These are phyloP conservation scores for Podilymbus podiceps DNA, from an alignment of 2,113 vertebrate genomes.

Conservation along the genomic window DNA sequence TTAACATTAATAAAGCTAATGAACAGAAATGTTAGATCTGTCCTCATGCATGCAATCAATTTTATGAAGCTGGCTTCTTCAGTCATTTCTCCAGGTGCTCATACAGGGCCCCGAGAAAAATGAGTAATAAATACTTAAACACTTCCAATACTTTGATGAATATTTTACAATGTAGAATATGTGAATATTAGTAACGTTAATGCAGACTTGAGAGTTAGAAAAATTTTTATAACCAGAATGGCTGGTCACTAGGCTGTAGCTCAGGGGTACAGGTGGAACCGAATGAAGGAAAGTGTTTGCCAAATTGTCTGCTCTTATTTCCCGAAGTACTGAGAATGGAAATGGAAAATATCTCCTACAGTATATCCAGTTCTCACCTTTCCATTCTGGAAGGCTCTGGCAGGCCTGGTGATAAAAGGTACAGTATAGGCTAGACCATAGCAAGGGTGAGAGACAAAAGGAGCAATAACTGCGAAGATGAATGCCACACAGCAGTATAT, in stretches of 20 bases:
- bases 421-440: not conserved
- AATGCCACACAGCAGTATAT: not conserved
- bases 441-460: not conserved
- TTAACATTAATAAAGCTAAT: constrained; percentile 14
- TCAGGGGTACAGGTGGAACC: not conserved
- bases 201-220: constrained; percentile 57
- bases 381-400: not conserved
- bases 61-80: constrained; percentile 32
- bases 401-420: not conserved
- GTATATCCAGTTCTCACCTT: not conserved
- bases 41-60: not conserved
- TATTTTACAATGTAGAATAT: constrained; percentile 71
- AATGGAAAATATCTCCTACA: not conserved
- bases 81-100: constrained; percentile 37
- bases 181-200: constrained; percentile 73
- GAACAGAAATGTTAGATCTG: not conserved
- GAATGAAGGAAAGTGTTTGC: not conserved
- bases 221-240: constrained; percentile 70
- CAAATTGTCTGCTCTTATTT: not conserved
- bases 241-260: constrained; percentile 76
- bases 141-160: constrained; percentile 48
- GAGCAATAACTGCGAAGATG: not conserved
- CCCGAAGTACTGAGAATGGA: not conserved
- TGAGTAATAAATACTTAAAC: constrained; percentile 59
- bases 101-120: not conserved